These are phyloP conservation scores for Hyposmocoma kahamanoa DNA, from an alignment of 1,140 invertebrate species.

Conservation along the genomic window DNA sequence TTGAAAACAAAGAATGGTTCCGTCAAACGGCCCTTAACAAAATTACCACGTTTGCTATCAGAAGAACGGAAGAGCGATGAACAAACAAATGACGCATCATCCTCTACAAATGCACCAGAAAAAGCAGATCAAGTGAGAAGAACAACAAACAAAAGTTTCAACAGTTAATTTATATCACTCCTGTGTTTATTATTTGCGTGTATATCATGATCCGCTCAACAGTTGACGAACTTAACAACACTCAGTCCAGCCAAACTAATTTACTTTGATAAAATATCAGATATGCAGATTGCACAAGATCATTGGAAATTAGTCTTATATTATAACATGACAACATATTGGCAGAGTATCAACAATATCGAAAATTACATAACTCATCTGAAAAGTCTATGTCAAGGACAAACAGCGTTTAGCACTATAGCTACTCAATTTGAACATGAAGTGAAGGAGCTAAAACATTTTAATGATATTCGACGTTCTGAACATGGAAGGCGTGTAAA, in stretches of 20 bases:
- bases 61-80: neutral
- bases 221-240: neutral
- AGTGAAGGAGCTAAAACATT: conserved; percentile 4
- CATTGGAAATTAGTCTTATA: conserved; percentile 6
- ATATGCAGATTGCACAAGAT: neutral
- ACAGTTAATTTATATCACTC: neutral
- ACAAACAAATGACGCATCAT: neutral
- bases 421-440: conserved; percentile 1
- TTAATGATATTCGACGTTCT: neutral
- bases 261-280: conserved; percentile 5
- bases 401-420: neutral
- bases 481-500: conserved; percentile 5
- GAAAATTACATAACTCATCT: neutral
- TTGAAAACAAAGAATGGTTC: conserved; percentile 22
- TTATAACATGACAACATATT: conserved; percentile 4
- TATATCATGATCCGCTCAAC: neutral
- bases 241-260: neutral
- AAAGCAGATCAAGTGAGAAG: too few species aligned
- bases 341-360: neutral
- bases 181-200: neutral
- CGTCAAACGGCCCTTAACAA: conserved; percentile 11
- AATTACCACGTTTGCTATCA: conserved; percentile 9
- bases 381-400: neutral
- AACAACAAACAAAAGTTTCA: too few species aligned
- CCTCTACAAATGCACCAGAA: neutral